These are phyloP conservation scores for Cephalotes varians DNA, from an alignment of 2,888 invertebrate species.

Conservation along the genomic window DNA sequence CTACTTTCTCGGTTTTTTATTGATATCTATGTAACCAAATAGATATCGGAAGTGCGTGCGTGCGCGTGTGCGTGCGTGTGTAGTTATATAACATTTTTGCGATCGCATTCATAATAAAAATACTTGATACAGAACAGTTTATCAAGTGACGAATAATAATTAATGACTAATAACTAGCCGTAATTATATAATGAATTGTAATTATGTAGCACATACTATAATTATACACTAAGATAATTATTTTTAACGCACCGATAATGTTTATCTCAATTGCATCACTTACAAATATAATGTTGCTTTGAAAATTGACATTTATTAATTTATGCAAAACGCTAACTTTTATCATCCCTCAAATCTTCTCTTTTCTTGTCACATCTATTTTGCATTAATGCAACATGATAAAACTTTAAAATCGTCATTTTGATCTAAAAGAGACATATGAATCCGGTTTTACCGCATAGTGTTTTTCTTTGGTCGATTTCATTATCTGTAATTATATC, in stretches of 20 bases:
- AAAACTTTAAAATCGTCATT: conserved; percentile 26
- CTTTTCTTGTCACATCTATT: neutral
- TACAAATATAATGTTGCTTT: conserved; percentile 5
- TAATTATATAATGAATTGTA: conserved; percentile 22
- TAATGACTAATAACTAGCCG: neutral
- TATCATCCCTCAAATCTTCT: neutral
- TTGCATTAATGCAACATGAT: conserved; percentile 6
- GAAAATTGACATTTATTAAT: conserved; percentile 26
- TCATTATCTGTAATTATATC: conserved; percentile 46
- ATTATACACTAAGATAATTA: conserved; percentile 35
- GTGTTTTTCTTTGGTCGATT: neutral
- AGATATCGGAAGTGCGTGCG: neutral
- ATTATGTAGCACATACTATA: conserved; percentile 11
- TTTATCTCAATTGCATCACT: neutral
- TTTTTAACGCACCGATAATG: conserved; percentile 6
- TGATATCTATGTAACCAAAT: neutral
- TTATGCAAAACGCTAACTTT: neutral
- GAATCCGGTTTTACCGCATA: neutral
- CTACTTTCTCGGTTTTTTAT: conserved; percentile 55
- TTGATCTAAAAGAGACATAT: conserved; percentile 2
- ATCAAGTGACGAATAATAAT: conserved; percentile 1
- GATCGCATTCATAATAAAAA: conserved; percentile 25
- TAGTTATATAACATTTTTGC: no score
- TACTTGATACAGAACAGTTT: neutral
- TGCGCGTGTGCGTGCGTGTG: no score